phyloP scores from a whole-genome alignment of 2,113 vertebrate genomes.

The Phylloscopus trochilus region DNA sequence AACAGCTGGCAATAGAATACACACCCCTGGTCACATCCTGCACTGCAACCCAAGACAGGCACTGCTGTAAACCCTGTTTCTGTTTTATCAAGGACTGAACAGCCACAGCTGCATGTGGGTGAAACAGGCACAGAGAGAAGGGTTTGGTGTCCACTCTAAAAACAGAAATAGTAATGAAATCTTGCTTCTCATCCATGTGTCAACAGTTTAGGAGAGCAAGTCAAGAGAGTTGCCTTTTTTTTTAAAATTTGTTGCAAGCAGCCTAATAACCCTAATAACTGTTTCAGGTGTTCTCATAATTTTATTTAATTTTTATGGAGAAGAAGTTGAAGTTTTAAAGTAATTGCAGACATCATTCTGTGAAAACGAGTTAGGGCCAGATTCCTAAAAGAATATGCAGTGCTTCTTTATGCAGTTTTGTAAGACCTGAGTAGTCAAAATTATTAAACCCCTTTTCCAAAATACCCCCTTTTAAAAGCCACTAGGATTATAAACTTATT shows the following conservation, averaged over 20 bases:
- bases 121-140: background rate
- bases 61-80: rapidly evolving
- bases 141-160: background rate
- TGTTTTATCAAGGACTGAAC: background rate
- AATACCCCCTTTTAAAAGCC: rapidly evolving
- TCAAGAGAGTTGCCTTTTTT: background rate
- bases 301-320: background rate
- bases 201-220: background rate
- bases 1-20: background rate
- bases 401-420: background rate
- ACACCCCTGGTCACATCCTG: background rate
- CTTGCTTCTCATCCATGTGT: background rate
- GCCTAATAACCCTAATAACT: background rate
- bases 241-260: background rate
- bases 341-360: background rate
- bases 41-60: background rate
- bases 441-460: background rate
- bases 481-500: background rate
- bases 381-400: background rate
- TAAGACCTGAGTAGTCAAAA: background rate
- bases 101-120: rapidly evolving
- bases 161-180: background rate
- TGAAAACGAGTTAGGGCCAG: background rate
- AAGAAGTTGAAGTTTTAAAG: background rate
- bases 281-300: background rate